Conservation (phyloP, 2,888 invertebrate species). For the Hemistola chrysoprasaria region DNA sequence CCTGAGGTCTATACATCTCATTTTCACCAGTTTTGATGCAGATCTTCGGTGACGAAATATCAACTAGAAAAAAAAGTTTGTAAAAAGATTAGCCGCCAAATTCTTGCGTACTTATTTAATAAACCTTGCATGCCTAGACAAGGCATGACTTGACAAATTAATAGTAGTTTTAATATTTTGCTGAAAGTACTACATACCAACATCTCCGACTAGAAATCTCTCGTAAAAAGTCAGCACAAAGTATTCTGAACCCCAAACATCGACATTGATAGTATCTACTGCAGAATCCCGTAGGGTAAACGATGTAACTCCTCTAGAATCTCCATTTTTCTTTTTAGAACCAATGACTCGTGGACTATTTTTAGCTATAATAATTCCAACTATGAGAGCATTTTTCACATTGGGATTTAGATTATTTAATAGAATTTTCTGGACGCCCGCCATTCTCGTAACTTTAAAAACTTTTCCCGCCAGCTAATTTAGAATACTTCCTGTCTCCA, state of each 20-base stretch:
- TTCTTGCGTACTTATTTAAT: too few relatives aligned
- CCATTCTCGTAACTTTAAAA: constrained; percentile 45
- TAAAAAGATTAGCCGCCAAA: background rate
- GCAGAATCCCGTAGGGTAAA: constrained; percentile 89
- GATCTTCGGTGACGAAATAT: constrained; percentile 86
- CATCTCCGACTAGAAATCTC: constrained; percentile 86
- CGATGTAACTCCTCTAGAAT: constrained; percentile 86
- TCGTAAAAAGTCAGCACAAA: constrained; percentile 83
- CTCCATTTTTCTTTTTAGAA: constrained; percentile 74
- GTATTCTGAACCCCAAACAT: constrained; percentile 87
- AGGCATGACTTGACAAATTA: too few relatives aligned
- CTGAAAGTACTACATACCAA: constrained; percentile 78
- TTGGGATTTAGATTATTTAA: constrained; percentile 69
- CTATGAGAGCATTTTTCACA: constrained; percentile 68
- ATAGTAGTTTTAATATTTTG: too few relatives aligned
- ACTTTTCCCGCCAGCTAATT: constrained; percentile 11
- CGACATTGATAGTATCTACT: constrained; percentile 87
- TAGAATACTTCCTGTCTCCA: too few relatives aligned
- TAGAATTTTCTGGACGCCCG: constrained; percentile 67
- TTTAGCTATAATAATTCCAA: constrained; percentile 85
- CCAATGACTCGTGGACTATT: constrained; percentile 79
- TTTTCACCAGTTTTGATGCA: constrained; percentile 78
- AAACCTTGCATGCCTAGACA: too few relatives aligned
- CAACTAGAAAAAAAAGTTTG: constrained; percentile 73
- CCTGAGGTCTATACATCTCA: constrained; percentile 84